Conservation (phyloP, 2,113 vertebrate genomes). For the Prionailurus viverrinus region DNA sequence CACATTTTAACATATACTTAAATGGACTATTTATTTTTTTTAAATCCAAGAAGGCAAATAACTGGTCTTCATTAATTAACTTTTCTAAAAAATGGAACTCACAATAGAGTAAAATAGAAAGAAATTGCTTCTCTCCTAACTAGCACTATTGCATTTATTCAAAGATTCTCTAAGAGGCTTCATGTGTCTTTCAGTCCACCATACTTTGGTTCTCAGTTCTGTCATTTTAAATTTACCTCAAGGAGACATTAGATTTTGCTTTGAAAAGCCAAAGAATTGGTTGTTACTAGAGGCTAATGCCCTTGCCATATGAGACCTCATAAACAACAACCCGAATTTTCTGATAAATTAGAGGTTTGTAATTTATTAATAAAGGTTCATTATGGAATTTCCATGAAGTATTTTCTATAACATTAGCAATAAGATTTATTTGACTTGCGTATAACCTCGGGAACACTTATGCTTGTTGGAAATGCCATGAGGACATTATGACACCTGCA, state of each 20-base stretch:
- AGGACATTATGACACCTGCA: neutral
- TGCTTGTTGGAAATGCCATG: neutral
- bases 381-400: neutral
- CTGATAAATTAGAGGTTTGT: neutral
- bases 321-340: neutral
- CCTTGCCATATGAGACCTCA: neutral
- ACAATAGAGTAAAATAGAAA: slow-evolving; percentile 41
- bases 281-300: neutral
- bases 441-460: neutral
- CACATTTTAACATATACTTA: slow-evolving; percentile 50
- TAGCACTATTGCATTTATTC: neutral
- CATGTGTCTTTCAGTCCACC: neutral
- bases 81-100: slow-evolving; percentile 51
- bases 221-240: neutral
- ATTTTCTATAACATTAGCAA: neutral
- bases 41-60: slow-evolving; percentile 48
- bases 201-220: neutral
- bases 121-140: neutral
- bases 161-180: neutral
- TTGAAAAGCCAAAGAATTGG: neutral
- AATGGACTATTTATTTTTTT: slow-evolving; percentile 51
- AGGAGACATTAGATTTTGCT: neutral
- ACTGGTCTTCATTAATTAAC: slow-evolving; percentile 61
- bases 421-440: neutral
- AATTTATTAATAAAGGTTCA: neutral